Evolutionary conservation across 2,797 vertebrate genomes (phyloP).

Genomic region (Leuciscus waleckii): DNA sequence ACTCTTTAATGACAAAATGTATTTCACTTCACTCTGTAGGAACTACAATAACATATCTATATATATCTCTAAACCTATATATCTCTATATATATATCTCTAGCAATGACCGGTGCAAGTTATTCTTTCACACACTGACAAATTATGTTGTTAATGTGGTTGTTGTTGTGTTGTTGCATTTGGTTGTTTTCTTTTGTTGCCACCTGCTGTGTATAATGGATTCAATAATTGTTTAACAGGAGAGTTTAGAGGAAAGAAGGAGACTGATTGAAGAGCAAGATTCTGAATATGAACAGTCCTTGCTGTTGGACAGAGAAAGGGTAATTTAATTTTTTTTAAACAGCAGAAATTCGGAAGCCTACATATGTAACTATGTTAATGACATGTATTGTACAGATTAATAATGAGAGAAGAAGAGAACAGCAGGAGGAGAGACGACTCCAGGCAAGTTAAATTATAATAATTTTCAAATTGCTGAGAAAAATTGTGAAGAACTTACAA

Average conservation of each 20-base stretch:
- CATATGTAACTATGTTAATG: too few relatives aligned
- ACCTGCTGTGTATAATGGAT: not conserved
- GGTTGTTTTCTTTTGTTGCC: not conserved
- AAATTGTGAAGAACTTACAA: too few relatives aligned
- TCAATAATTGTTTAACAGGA: not conserved
- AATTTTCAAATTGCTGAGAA: too few relatives aligned
- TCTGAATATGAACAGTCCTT: not conserved
- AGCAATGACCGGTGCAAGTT: not conserved
- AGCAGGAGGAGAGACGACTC: too few relatives aligned
- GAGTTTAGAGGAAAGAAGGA: not conserved
- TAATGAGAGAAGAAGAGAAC: too few relatives aligned
- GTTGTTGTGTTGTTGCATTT: not conserved
- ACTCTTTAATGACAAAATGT: too few relatives aligned
- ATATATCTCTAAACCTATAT: not conserved
- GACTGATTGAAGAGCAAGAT: not conserved
- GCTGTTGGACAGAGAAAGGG: not conserved
- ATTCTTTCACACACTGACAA: not conserved
- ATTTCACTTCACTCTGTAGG: not conserved
- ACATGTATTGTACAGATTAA: too few relatives aligned
- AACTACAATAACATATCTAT: not conserved
- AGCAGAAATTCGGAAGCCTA: too few relatives aligned
- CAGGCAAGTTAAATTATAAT: too few relatives aligned
- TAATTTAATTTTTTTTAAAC: too few relatives aligned
- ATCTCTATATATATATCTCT: not conserved
- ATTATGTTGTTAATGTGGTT: not conserved